phyloP scores from a whole-genome alignment of 2,888 invertebrate species.

The Ditula angustiorana region DNA sequence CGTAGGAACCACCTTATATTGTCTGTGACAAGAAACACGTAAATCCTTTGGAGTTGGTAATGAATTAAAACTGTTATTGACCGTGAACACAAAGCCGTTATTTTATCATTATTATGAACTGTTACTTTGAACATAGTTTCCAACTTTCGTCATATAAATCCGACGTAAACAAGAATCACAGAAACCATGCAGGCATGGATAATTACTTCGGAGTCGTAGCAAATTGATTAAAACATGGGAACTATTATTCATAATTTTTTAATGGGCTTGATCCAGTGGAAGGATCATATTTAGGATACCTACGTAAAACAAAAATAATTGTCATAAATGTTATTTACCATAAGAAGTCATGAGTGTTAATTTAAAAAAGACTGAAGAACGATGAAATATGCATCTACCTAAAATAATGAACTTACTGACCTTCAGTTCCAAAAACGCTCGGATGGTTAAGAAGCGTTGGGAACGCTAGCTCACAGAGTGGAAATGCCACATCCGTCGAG shows the following conservation, averaged over 20 bases:
- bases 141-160: neutral
- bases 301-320: neutral
- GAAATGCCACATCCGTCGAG: slow-evolving; percentile 44
- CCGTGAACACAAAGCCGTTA: slow-evolving; percentile 5
- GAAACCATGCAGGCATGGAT: slow-evolving; percentile 39
- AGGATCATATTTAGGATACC: neutral
- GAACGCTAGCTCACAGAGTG: slow-evolving; percentile 9
- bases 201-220: slow-evolving; percentile 58
- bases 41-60: slow-evolving; percentile 34
- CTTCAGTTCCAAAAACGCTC: neutral
- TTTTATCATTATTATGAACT: neutral
- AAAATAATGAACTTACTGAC: neutral
- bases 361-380: no score
- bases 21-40: slow-evolving; percentile 43
- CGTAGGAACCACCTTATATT: slow-evolving; percentile 48
- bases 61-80: slow-evolving; percentile 10
- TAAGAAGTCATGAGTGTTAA: no score
- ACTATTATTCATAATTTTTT: slow-evolving; percentile 53
- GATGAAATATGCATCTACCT: neutral
- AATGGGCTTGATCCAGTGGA: slow-evolving; percentile 5
- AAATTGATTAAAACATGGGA: slow-evolving; percentile 64
- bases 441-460: neutral
- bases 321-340: no score
- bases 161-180: slow-evolving; percentile 24
- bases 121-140: neutral